These are phyloP conservation scores for Oceanodroma leucorhoa DNA, from an alignment of 2,797 vertebrate species.

Conservation along the genomic window DNA sequence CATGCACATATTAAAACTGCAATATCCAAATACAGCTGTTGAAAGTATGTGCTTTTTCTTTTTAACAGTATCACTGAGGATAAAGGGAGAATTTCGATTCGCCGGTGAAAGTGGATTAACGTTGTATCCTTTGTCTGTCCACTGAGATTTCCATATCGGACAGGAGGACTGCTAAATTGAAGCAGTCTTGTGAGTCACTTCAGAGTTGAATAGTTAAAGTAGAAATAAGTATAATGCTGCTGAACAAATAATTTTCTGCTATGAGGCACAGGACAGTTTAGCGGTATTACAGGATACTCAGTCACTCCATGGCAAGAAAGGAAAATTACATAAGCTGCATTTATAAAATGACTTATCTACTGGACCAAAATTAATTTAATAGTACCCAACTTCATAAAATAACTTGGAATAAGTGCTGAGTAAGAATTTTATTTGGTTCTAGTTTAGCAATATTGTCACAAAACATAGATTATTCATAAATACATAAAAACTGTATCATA, in stretches of 20 bases:
- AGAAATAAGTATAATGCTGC: neutral
- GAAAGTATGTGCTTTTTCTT: neutral
- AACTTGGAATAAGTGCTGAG: neutral
- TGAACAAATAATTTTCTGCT: conserved; percentile 47
- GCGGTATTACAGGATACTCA: neutral
- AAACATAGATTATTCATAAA: neutral
- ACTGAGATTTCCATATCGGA: conserved; percentile 17
- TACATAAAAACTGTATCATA: neutral
- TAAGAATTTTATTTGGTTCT: neutral
- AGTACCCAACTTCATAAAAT: neutral
- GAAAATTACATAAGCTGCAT: neutral
- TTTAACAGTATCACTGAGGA: neutral
- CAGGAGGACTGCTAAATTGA: neutral
- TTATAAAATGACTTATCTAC: neutral
- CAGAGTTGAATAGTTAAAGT: neutral
- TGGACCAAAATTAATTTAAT: neutral
- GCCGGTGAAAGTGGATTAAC: conserved; percentile 8
- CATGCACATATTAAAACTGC: neutral
- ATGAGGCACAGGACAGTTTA: neutral
- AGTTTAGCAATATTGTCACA: neutral
- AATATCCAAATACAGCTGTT: neutral
- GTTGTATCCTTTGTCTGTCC: conserved; percentile 19
- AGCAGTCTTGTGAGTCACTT: conserved; percentile 14
- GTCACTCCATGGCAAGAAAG: neutral
- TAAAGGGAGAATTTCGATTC: neutral